Conservation (phyloP, 2,113 vertebrate genomes). For the Todiramphus chloris region DNA sequence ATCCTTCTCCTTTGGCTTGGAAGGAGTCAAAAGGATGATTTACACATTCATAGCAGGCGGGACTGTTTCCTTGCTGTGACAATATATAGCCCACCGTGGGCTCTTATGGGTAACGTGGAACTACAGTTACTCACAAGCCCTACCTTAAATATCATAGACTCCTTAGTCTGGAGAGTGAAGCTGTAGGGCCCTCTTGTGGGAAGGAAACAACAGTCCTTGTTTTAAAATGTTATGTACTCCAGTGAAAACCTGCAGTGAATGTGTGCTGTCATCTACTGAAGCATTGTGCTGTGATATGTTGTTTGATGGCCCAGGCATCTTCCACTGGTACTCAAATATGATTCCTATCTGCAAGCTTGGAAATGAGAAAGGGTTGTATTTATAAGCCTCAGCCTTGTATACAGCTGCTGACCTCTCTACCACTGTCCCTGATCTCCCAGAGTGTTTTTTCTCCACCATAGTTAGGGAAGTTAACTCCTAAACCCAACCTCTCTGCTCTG, state of each 20-base stretch:
- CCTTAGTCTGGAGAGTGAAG: neutral
- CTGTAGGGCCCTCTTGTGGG: conserved; percentile 53
- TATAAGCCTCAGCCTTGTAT: neutral
- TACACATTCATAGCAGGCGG: neutral
- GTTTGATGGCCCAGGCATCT: rapidly evolving
- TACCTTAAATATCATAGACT: rapidly evolving
- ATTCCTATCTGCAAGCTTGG: neutral
- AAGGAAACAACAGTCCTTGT: neutral
- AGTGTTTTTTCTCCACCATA: neutral
- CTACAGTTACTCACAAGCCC: rapidly evolving
- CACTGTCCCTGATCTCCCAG: neutral
- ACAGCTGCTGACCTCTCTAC: neutral
- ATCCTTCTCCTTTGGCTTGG: neutral
- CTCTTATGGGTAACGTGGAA: neutral
- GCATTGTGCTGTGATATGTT: rapidly evolving
- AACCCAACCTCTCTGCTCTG: neutral
- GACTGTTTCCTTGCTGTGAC: neutral
- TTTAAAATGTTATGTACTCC: rapidly evolving
- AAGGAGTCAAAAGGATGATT: neutral
- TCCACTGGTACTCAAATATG: neutral
- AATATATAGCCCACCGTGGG: neutral
- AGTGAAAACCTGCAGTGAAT: rapidly evolving
- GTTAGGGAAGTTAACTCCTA: neutral
- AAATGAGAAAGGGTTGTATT: neutral
- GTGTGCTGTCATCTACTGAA: rapidly evolving